Base-by-base conservation (phyloP, 2,888 invertebrate genomes). In the Monochamus alternatus region DNA sequence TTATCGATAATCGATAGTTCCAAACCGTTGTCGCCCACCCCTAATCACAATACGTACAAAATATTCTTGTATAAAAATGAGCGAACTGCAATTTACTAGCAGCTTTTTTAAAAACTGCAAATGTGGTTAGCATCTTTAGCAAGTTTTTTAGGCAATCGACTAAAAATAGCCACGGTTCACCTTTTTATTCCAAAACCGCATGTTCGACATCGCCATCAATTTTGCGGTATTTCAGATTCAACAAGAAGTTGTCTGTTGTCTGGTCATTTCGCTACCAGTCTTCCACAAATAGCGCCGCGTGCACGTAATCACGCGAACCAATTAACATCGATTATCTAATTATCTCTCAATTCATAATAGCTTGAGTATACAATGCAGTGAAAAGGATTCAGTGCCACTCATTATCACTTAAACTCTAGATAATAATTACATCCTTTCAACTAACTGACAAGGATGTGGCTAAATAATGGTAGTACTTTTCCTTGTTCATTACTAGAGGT, bases 291-390 rank as follows among this genome's bases (percentile, higher is more conserved):
- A 43, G 43, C 7, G 14, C 68, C 59, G 14, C 68, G 68, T 68
- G 68, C 44, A 58, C 30, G 58, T 67, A 68, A 68, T 68, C 58
- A 43, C 59, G 3, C 38, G 22, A 47, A 47, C 43, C 44, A 58
- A 68, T 68, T 68, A 68, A 68, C 58, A 59, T 52, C 59, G 68
- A 68, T 68, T 59, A 68, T 68, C 58, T 68, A 68, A 68, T 68
- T 68, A 68, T 58, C 68, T 68, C 9, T 52, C 38, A 55, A 68
- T 59, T 30, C 59, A 59, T 44, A 59, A 59, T 43, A 38, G 38
- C 44, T 68, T 22, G 22, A 22, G 58, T 52, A 59, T 30, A 44
- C 32, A 44, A 38, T 55, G 32, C 31, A 47, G 47, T 65, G 22
- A 30, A 65, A 65, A 65, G 65, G 47, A 51, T 44, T 51, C 65